These are phyloP conservation scores for Urocynchramus pylzowi DNA, from an alignment of 2,113 vertebrate genomes.

Conservation along the genomic window DNA sequence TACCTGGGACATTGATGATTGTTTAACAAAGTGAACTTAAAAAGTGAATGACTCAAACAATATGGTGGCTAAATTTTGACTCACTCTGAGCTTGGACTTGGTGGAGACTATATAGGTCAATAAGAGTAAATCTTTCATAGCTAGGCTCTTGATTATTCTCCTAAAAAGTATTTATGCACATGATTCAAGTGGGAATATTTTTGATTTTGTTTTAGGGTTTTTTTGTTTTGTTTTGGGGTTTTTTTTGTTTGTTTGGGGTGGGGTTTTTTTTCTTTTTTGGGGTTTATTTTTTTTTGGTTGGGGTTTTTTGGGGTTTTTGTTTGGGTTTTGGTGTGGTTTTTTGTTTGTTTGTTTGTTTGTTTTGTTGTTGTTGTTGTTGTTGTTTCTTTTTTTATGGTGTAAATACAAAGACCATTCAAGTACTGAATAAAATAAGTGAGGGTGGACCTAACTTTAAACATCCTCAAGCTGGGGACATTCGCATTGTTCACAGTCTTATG, in stretches of 20 bases:
- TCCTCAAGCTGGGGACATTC: background rate
- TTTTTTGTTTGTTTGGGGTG: too few species aligned
- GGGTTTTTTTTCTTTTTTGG: background rate
- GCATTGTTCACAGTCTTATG: background rate
- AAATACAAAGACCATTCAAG: background rate
- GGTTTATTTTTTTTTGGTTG: too few species aligned
- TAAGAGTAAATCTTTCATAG: background rate
- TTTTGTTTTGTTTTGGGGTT: too few species aligned
- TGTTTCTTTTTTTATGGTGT: background rate
- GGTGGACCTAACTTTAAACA: background rate
- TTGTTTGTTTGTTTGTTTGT: too few species aligned
- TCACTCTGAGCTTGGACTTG: background rate
- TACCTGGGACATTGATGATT: background rate
- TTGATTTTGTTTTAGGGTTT: background rate
- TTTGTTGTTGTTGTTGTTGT: too few species aligned
- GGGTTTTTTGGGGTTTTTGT: background rate
- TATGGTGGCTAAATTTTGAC: background rate
- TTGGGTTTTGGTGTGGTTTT: background rate
- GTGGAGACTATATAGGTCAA: background rate
- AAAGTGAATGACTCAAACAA: background rate
- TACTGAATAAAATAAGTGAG: background rate
- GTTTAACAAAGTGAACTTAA: background rate
- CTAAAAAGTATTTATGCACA: background rate
- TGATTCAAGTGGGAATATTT: background rate
- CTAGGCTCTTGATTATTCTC: fast-evolving